Evolutionary conservation across 2,113 vertebrate genomes (phyloP), one percentile per base, ranked within the genome.

Genomic region (Austrofundulus limnaeus): DNA sequence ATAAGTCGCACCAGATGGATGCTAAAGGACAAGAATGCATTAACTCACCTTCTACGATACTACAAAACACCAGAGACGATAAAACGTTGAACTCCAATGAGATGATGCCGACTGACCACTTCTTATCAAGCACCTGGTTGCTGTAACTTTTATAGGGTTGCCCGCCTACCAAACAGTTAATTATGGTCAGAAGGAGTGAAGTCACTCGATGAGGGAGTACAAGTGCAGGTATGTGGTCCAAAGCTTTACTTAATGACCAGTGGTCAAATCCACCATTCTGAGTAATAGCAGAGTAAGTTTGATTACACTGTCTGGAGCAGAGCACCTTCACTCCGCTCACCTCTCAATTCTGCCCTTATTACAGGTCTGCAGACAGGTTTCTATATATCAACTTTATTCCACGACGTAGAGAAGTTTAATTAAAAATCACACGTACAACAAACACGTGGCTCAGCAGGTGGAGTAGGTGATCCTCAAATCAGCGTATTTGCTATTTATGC

Each of bases 181-280:
- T 86, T 66, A 65, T 37, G 42, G 51, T 9, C 1, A 1, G 56
- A 31, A 38, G 64, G 50, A 61, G 65, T 81, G 81, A 80, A 61
- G 53, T 65, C 61, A 46, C 57, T n/a, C 69, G 74, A 81, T 75
- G 59, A 81, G 53, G 66, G 67, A 77, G 69, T 85, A 31, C 28
- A 56, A 10, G 67, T 52, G 4, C 15, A 38, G 58, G 58, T 78
- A 79, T 89, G 85, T 89, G 78, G 84, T 80, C 82, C 39, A 54
- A 65, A 76, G 89, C 77, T 92, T 93, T 90, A 86, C 83, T 85
- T 91, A 93, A 93, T 91, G 82, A 92, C 87, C 86, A 74, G 82
- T 91, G 87, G 90, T 84, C 81, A 88, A 74, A 84, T 80, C 63
- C 77, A 71, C 85, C 77, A n/a, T 75, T 84, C 78, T 72, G 84